Conservation (phyloP, 2,888 invertebrate genomes). For the Trisateles emortualis region DNA sequence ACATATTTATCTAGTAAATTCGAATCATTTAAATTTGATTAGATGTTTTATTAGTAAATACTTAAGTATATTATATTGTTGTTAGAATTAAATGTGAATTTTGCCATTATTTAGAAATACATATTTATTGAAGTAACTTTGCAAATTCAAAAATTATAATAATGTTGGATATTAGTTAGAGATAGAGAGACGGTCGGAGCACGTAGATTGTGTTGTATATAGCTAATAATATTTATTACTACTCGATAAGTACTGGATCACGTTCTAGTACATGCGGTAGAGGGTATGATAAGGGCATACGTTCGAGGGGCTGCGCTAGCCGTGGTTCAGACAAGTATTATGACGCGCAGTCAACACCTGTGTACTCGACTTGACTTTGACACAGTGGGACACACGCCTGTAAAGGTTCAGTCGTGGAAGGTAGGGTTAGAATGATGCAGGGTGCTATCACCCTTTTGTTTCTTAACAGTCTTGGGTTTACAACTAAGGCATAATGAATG, state of each 20-base stretch:
- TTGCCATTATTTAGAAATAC: conserved; percentile 27
- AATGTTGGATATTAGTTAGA: conserved; percentile 24
- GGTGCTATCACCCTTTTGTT: conserved; percentile 71
- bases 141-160: conserved; percentile 15
- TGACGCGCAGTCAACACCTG: conserved; percentile 31
- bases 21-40: conserved; percentile 23
- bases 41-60: conserved; percentile 40
- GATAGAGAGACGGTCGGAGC: conserved; percentile 67
- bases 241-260: conserved; percentile 60
- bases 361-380: conserved; percentile 41
- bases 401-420: conserved; percentile 47
- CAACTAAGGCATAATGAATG: not conserved
- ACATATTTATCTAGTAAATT: conserved; percentile 37
- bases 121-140: conserved; percentile 22
- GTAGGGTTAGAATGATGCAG: conserved; percentile 70
- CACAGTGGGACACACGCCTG: conserved; percentile 13
- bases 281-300: conserved; percentile 53
- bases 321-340: no score
- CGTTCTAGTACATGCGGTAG: conserved; percentile 63
- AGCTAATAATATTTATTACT: conserved; percentile 66
- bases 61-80: no score
- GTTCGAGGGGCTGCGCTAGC: conserved; percentile 34
- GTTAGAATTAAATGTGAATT: conserved; percentile 38
- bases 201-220: conserved; percentile 76
- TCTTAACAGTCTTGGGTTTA: conserved; percentile 16